phyloP scores from a whole-genome alignment of 2,797 vertebrate genomes.

The Eptatretus atami region DNA sequence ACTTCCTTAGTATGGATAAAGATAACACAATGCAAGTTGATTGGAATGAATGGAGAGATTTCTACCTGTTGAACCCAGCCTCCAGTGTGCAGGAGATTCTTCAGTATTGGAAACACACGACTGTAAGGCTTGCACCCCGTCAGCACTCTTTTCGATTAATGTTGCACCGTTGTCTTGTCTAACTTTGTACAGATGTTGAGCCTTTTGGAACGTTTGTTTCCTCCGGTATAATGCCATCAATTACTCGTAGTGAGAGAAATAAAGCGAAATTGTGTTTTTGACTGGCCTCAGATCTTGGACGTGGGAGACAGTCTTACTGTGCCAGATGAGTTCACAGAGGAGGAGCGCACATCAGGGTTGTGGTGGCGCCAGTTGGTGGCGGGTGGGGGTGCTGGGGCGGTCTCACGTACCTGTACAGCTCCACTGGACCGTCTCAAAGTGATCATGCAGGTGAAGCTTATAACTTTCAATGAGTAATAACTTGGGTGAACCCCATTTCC shows the following conservation, averaged over 20 bases:
- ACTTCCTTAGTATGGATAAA: slow-evolving; percentile 27
- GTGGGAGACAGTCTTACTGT: slow-evolving; percentile 69
- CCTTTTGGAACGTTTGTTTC: too few species aligned
- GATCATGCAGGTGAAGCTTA: slow-evolving; percentile 51
- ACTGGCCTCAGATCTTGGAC: slow-evolving; percentile 41
- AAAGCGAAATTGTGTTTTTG: neutral
- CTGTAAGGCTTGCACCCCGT: slow-evolving; percentile 15
- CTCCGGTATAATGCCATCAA: neutral
- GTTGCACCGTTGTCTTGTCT: too few species aligned
- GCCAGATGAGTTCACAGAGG: slow-evolving; percentile 75
- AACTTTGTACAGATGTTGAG: too few species aligned
- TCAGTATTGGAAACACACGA: slow-evolving; percentile 42
- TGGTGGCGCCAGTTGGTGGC: slow-evolving; percentile 90
- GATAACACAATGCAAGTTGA: slow-evolving; percentile 42
- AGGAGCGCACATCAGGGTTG: slow-evolving; percentile 68
- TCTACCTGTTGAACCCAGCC: slow-evolving; percentile 38
- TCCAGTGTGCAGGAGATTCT: slow-evolving; percentile 41
- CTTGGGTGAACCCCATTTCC: too few species aligned
- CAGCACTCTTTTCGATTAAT: too few species aligned
- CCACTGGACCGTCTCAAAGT: slow-evolving; percentile 77
- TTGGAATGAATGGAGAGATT: slow-evolving; percentile 50
- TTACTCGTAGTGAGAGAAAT: neutral
- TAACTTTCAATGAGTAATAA: too few species aligned
- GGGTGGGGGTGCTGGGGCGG: slow-evolving; percentile 58
- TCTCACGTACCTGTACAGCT: slow-evolving; percentile 67